These are phyloP conservation scores for Hyles vespertilio DNA, from an alignment of 1,140 invertebrate species.

Conservation along the genomic window DNA sequence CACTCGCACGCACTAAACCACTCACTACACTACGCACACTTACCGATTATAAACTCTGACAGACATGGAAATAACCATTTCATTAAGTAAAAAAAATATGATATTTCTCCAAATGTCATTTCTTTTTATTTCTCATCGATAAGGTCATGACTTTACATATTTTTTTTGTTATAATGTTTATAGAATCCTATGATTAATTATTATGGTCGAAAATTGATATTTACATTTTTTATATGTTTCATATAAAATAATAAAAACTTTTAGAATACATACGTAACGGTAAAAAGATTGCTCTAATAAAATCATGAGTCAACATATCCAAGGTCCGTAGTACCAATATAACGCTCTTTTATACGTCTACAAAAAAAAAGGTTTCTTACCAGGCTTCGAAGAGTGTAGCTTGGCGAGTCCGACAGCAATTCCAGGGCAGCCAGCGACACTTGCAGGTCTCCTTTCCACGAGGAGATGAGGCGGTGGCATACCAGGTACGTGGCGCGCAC, in stretches of 20 bases:
- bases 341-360: too few relatives aligned
- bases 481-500: conserved; percentile 94
- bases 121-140: too few relatives aligned
- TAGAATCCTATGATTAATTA: conserved; percentile 1
- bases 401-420: conserved; percentile 92
- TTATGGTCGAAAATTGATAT: too few relatives aligned
- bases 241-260: too few relatives aligned
- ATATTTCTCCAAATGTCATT: too few relatives aligned
- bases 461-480: conserved; percentile 94
- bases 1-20: neutral
- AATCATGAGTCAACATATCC: too few relatives aligned
- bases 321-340: too few relatives aligned
- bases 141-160: neutral
- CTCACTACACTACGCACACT: conserved; percentile 23
- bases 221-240: too few relatives aligned
- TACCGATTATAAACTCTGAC: conserved; percentile 63
- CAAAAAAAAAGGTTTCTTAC: conserved; percentile 64
- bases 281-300: neutral
- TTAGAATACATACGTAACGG: too few relatives aligned
- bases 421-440: conserved; percentile 95
- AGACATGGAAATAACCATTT: conserved; percentile 36
- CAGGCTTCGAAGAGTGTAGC: conserved; percentile 89
- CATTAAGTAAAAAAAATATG: neutral
- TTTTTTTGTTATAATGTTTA: too few relatives aligned
- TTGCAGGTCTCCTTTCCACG: conserved; percentile 97